These are phyloP conservation scores for Cyrtonyx montezumae DNA, from an alignment of 2,113 vertebrate genomes.

Conservation along the genomic window DNA sequence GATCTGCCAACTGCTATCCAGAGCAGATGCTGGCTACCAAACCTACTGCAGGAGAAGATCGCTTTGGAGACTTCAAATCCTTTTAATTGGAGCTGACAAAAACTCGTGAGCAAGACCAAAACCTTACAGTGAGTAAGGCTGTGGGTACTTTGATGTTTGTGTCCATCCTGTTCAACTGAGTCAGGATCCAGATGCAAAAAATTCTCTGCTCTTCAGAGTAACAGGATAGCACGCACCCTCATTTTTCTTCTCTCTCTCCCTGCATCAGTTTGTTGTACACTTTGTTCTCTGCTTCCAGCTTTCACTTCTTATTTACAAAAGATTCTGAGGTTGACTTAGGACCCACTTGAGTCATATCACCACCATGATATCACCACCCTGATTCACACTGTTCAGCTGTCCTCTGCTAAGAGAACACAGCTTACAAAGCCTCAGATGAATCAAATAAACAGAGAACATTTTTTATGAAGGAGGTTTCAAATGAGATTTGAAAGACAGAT, in stretches of 20 bases:
- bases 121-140: not conserved
- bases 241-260: not conserved
- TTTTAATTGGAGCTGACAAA: not conserved
- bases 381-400: conserved; percentile 12
- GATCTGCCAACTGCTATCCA: not conserved
- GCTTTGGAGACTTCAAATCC: not conserved
- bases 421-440: not conserved
- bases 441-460: conserved; percentile 11
- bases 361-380: not conserved
- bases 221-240: not conserved
- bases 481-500: not conserved
- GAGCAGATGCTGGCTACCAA: not conserved
- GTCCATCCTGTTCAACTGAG: not conserved
- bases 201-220: not conserved
- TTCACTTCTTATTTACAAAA: conserved; percentile 19
- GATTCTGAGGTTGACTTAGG: not conserved
- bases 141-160: not conserved
- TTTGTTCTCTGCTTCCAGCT: not conserved
- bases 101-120: not conserved
- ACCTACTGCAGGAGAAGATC: not conserved
- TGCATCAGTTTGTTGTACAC: not conserved
- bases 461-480: not conserved
- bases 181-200: not conserved
- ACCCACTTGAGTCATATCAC: not conserved
- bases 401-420: not conserved